Conservation (phyloP, 2,888 invertebrate genomes). For the Parascotia fuliginaria region DNA sequence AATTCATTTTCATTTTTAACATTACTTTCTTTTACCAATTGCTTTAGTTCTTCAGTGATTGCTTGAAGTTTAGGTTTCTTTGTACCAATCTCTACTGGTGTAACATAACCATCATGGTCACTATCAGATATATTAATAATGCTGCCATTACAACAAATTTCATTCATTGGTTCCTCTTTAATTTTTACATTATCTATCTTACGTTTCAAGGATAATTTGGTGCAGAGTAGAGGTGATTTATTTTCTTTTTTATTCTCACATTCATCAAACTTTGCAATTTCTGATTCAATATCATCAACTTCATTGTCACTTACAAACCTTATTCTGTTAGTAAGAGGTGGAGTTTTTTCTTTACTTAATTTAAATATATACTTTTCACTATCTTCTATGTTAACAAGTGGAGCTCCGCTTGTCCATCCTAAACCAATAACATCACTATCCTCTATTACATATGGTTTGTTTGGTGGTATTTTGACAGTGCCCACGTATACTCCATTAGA, state of each 20-base stretch:
- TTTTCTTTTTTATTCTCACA: neutral
- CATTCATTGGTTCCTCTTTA: constrained; percentile 30
- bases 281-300: constrained; percentile 54
- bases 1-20: constrained; percentile 65
- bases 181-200: constrained; percentile 48
- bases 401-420: constrained; percentile 72
- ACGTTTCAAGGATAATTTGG: constrained; percentile 58
- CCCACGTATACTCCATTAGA: constrained; percentile 87
- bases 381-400: constrained; percentile 59
- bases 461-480: constrained; percentile 62
- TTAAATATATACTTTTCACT: constrained; percentile 72
- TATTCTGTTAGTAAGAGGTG: constrained; percentile 50
- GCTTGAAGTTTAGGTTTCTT: constrained; percentile 60
- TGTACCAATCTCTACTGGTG: constrained; percentile 15
- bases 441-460: constrained; percentile 60
- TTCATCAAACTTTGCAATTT: constrained; percentile 46
- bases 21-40: constrained; percentile 38
- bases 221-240: constrained; percentile 34
- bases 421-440: constrained; percentile 83
- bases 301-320: constrained; percentile 63
- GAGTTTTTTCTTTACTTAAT: constrained; percentile 51
- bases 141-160: constrained; percentile 37
- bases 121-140: constrained; percentile 63
- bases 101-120: constrained; percentile 51
- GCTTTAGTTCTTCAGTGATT: constrained; percentile 42